Evolutionary conservation across 2,113 vertebrate species (phyloP), one percentile per base, ranked within the genome.

Genomic region (Grus americana): DNA sequence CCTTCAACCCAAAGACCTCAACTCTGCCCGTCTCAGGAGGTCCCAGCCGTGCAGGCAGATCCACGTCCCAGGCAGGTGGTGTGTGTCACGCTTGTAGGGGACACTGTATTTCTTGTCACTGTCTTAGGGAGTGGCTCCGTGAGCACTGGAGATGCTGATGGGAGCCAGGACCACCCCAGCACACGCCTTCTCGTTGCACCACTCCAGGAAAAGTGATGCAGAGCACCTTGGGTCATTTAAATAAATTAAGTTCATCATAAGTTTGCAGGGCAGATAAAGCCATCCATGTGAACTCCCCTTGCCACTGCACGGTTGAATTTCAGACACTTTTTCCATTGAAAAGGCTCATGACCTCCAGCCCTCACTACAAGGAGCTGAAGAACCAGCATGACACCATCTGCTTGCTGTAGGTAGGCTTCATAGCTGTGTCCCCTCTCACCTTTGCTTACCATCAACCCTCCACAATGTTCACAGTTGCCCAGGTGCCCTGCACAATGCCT

Each of bases 31-130:
- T 8, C 42, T 32, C 54, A 38, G 50, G 11, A 57, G 36, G 55
- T 24, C 15, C 5, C 44, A 84, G n/a, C 26, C 24, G 6, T 3
- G 11, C 34, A 32, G 59, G 21, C 11, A 86, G 27, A 76, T 5
- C 67, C 42, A 7, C 0, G 0, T 8, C 30, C 54, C 59, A 54
- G 59, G 4, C 4, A 58, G 27, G 18, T 66, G 3, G 1, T 13
- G 29, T 16, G 22, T 8, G 24, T 12, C 71, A 34, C 3, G 3
- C 13, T 27, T 14, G 23, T 2, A 36, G 8, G 8, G 27, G 30
- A 90, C 49, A 29, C 5, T 5, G 2, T 19, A 13, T 34, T 80
- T 36, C 42, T 63, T 27, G 3, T 23, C 29, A 1, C 34, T 38
- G 14, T 24, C 15, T 22, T 34, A n/a, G 16, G 5, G 29, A 82